Conservation (phyloP, 2,113 vertebrate genomes). For the Spea bombifrons region DNA sequence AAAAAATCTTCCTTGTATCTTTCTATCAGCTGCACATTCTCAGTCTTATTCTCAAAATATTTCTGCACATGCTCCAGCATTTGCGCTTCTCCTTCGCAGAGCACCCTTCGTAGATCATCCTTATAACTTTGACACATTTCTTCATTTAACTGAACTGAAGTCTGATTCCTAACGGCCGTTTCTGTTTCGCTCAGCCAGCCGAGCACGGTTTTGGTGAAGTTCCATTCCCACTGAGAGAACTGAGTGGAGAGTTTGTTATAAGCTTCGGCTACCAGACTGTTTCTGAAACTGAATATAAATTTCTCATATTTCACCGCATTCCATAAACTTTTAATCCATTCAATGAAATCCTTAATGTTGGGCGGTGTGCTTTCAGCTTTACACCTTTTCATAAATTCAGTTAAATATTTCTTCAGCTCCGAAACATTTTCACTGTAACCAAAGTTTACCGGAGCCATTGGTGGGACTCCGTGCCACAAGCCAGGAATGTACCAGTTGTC, state of each 20-base stretch:
- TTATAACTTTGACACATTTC: background rate
- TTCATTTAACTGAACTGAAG: conserved; percentile 2
- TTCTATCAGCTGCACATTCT: conserved; percentile 47
- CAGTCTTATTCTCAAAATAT: background rate
- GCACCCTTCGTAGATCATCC: background rate
- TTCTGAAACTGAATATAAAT: conserved; percentile 46
- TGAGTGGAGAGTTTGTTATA: conserved; percentile 37
- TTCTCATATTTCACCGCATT: conserved; percentile 14
- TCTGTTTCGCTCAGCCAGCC: conserved; percentile 56
- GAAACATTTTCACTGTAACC: conserved; percentile 58
- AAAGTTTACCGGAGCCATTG: conserved; percentile 57
- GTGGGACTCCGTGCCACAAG: conserved; percentile 58
- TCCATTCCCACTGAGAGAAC: conserved; percentile 54
- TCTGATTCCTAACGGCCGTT: conserved; percentile 50
- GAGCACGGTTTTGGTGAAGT: conserved; percentile 56
- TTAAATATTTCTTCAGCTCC: conserved; percentile 38
- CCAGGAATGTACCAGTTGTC: conserved; percentile 59
- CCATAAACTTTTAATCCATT: conserved; percentile 56
- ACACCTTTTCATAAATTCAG: conserved; percentile 57
- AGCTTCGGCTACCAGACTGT: conserved; percentile 42
- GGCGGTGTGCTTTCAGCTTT: conserved; percentile 53
- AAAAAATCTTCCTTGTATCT: conserved; percentile 56
- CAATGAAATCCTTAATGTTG: conserved; percentile 56
- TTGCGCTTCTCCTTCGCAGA: background rate
- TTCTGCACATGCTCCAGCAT: background rate